phyloP scores from a whole-genome alignment of 1,140 invertebrate genomes.

The Planococcus citri region DNA sequence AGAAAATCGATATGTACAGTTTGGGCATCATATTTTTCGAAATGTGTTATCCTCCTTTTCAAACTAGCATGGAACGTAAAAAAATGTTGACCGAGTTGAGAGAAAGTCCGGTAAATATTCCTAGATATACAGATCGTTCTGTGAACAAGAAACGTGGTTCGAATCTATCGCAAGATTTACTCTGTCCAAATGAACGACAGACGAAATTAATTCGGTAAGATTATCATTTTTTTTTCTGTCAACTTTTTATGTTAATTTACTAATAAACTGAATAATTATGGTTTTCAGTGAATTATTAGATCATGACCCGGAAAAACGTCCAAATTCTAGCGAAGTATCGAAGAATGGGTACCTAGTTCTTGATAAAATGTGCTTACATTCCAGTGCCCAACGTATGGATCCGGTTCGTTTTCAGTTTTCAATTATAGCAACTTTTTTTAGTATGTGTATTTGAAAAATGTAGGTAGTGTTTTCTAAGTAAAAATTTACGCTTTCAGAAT shows the following conservation, averaged over 20 bases:
- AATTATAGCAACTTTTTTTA: no score
- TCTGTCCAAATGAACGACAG: slow-evolving; percentile 37
- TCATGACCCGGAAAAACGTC: slow-evolving; percentile 68
- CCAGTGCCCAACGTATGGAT: no score
- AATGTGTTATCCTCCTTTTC: slow-evolving; percentile 76
- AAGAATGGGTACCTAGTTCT: slow-evolving; percentile 66
- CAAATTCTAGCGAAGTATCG: slow-evolving; percentile 69
- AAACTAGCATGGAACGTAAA: slow-evolving; percentile 78
- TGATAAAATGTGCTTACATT: slow-evolving; percentile 50
- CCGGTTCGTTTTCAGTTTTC: no score
- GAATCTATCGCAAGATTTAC: no score
- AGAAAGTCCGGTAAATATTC: slow-evolving; percentile 50
- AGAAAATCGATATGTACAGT: slow-evolving; percentile 92
- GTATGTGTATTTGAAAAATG: no score
- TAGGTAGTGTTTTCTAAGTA: no score
- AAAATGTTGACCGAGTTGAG: slow-evolving; percentile 59
- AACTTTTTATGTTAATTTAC: no score
- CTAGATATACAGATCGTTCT: no score
- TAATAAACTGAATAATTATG: no score
- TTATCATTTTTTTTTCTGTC: no score
- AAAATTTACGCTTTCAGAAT: no score
- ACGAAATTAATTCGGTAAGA: slow-evolving; percentile 37
- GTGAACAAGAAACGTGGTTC: no score
- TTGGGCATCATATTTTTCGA: slow-evolving; percentile 86
- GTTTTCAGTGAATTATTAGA: slow-evolving; percentile 63